Conservation (phyloP, 2,113 vertebrate genomes). For the Xenopus borealis region DNA sequence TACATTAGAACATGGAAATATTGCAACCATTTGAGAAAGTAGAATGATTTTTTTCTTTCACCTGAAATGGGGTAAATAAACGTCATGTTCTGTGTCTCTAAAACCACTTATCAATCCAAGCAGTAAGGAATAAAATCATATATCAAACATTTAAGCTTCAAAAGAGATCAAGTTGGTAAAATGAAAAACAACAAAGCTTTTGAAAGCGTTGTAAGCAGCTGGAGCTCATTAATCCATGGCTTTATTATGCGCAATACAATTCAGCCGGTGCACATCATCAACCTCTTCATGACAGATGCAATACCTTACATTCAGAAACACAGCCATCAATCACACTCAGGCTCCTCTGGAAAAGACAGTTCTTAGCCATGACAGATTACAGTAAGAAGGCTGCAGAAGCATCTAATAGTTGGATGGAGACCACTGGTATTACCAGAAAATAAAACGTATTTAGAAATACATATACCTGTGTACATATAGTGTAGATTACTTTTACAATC, state of each 20-base stretch:
- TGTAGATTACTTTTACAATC: too few species aligned
- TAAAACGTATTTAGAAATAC: not conserved
- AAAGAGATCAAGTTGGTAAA: constrained; percentile 5
- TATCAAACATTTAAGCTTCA: constrained; percentile 13
- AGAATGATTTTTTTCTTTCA: constrained; percentile 1
- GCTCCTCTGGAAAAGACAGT: constrained; percentile 29
- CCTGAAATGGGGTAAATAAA: constrained; percentile 7
- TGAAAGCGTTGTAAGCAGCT: constrained; percentile 33
- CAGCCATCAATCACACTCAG: constrained; percentile 39
- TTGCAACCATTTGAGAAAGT: not conserved
- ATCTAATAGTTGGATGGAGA: not conserved
- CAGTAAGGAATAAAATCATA: constrained; percentile 16
- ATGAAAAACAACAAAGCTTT: constrained; percentile 33
- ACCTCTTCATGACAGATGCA: constrained; percentile 45
- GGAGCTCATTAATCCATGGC: constrained; percentile 42
- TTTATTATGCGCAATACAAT: constrained; percentile 39
- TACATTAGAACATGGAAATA: not conserved
- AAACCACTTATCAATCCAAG: constrained; percentile 13
- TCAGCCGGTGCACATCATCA: constrained; percentile 39
- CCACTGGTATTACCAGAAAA: not conserved
- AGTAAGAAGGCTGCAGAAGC: not conserved
- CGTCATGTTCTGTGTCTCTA: constrained; percentile 20
- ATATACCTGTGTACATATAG: too few species aligned
- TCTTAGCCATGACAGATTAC: constrained; percentile 39
- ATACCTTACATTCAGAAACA: constrained; percentile 42